A percentile compares a stretch with the other conserved stretches of the same genome.
These are phyloP conservation scores for Smutsia gigantea DNA, from an alignment of 2,797 vertebrate species.

Conservation along the genomic window DNA sequence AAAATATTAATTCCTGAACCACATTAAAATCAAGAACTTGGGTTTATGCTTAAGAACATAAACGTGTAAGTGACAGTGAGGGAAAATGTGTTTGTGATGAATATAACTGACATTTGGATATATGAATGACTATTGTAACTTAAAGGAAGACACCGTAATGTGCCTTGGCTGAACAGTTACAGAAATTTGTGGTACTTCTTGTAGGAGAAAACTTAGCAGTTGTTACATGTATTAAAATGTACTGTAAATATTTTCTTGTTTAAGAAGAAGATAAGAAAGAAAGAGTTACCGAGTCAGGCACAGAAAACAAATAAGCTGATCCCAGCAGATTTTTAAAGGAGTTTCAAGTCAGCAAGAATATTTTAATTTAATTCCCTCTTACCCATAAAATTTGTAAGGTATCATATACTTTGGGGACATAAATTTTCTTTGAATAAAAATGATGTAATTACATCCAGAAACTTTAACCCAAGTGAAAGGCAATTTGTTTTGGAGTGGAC, in stretches of 20 bases:
- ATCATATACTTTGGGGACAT: background rate
- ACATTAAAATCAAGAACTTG: background rate
- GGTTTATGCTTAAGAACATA: background rate
- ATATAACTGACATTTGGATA: background rate
- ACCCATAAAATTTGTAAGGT: constrained; percentile 1
- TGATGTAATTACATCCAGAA: constrained; percentile 8
- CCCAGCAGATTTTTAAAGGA: background rate
- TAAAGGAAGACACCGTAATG: background rate
- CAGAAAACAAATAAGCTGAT: background rate
- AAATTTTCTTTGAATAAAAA: background rate
- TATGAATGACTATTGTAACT: background rate
- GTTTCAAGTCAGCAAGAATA: background rate
- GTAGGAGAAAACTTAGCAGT: background rate
- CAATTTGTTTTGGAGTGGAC: background rate
- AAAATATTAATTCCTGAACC: background rate
- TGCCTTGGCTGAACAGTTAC: background rate
- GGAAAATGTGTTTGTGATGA: background rate
- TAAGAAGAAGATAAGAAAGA: background rate
- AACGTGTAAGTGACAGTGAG: background rate
- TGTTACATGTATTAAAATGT: background rate
- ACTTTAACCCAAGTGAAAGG: background rate
- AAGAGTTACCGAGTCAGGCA: background rate
- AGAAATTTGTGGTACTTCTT: background rate
- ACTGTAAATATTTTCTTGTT: background rate
- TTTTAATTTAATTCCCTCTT: background rate